Conservation (phyloP, 2,113 vertebrate genomes). For the Otolemur garnettii region DNA sequence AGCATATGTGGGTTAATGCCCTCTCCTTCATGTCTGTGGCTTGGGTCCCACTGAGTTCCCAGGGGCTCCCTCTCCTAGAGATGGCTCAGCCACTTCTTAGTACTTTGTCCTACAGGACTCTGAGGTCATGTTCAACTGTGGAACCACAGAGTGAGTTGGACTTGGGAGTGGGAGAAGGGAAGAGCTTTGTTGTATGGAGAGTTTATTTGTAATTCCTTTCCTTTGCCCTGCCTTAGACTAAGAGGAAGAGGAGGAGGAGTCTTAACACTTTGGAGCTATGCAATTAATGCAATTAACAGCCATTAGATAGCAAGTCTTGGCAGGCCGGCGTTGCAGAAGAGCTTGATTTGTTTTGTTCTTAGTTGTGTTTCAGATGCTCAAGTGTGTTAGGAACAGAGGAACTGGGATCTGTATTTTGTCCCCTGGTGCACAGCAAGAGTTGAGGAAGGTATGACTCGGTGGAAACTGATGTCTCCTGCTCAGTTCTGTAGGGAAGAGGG, state of each 20-base stretch:
- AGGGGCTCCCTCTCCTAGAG: neutral
- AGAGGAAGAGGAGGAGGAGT: neutral
- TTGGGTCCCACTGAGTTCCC: neutral
- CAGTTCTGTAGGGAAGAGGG: neutral
- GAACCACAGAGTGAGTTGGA: neutral
- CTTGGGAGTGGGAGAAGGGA: neutral
- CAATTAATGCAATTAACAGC: constrained; percentile 79
- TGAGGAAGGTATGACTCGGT: neutral
- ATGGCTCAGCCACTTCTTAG: neutral
- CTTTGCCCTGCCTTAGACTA: neutral
- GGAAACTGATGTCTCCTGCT: neutral
- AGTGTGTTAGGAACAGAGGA: constrained; percentile 19
- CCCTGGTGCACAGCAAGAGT: neutral
- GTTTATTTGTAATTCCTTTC: neutral
- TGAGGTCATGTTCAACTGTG: neutral
- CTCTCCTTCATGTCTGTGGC: neutral
- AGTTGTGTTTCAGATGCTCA: neutral
- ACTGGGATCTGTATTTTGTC: neutral
- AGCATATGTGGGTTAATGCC: neutral
- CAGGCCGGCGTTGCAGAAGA: constrained; percentile 57
- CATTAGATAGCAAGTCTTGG: constrained; percentile 77
- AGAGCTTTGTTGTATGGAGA: neutral
- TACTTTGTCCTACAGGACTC: neutral
- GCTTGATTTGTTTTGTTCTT: constrained; percentile 48
- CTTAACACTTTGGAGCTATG: constrained; percentile 49